Evolutionary conservation across 2,797 vertebrate species (phyloP).

Genomic region (Eremophila alpestris): DNA sequence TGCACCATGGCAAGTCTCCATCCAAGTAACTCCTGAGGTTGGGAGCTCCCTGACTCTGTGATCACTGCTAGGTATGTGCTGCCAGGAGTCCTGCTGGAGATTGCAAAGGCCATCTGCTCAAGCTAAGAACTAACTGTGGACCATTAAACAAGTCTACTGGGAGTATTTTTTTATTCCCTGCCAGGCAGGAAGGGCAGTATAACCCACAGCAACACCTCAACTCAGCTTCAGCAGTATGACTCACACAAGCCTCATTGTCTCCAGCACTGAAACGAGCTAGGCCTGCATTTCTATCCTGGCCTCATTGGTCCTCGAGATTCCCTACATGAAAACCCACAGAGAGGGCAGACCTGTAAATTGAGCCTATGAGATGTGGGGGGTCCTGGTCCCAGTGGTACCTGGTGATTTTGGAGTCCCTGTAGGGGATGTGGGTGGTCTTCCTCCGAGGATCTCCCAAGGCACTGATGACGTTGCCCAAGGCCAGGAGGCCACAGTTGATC

Average conservation of each 20-base stretch:
- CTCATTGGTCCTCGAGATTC: not conserved
- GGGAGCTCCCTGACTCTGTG: not conserved
- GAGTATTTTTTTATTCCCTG: not conserved
- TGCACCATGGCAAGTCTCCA: not conserved
- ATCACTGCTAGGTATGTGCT: not conserved
- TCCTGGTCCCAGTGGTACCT: constrained; percentile 75
- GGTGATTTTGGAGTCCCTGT: constrained; percentile 98
- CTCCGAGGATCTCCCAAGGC: constrained; percentile 93
- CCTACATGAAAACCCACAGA: accelerated
- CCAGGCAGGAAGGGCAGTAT: not conserved
- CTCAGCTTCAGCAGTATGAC: not conserved
- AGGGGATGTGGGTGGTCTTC: constrained; percentile 91
- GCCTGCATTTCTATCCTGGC: not conserved
- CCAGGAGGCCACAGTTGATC: constrained; percentile 95
- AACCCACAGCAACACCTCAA: not conserved
- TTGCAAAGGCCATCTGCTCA: not conserved
- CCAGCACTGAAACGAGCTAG: not conserved
- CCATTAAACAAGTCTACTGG: not conserved
- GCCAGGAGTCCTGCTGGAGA: not conserved
- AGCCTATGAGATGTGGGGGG: accelerated
- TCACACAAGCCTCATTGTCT: not conserved
- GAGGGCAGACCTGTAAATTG: not conserved
- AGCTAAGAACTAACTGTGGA: not conserved
- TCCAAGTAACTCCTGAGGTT: not conserved
- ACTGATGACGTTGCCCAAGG: constrained; percentile 94